Percentiles rank a stretch among this genome's conserved stretches.
These are phyloP conservation scores for Chloropsis hardwickii DNA, from an alignment of 2,113 vertebrate species.

Conservation along the genomic window DNA sequence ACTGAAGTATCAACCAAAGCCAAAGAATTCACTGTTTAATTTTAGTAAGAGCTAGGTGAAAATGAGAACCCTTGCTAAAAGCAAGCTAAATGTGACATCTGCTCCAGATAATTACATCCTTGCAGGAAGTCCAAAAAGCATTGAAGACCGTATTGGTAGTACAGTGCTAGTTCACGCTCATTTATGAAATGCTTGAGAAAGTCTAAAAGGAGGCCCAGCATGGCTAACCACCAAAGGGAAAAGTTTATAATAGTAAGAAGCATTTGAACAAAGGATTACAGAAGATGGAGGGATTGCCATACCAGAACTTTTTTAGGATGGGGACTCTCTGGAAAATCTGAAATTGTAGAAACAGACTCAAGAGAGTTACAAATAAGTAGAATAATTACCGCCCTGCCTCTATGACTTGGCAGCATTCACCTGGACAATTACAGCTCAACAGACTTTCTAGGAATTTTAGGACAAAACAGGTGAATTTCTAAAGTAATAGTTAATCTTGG, in stretches of 20 bases:
- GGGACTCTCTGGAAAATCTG: neutral
- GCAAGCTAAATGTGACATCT: neutral
- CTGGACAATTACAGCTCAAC: neutral
- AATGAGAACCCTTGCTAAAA: neutral
- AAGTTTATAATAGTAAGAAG: neutral
- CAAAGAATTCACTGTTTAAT: neutral
- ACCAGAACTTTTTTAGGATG: neutral
- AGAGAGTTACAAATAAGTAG: neutral
- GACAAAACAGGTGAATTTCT: neutral
- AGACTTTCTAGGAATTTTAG: neutral
- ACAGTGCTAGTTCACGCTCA: neutral
- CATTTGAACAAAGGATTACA: neutral
- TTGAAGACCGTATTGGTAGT: neutral
- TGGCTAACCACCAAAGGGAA: neutral
- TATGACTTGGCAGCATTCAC: neutral
- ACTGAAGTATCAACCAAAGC: accelerated
- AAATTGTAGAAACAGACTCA: neutral
- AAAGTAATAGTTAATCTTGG: neutral
- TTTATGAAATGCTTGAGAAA: neutral
- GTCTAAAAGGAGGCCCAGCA: neutral
- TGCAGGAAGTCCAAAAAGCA: neutral
- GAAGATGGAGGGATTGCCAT: neutral
- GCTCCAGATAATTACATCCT: neutral
- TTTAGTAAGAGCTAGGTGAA: neutral
- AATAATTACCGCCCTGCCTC: neutral